Evolutionary conservation across 2,888 invertebrate species (phyloP), one percentile per base, ranked within the genome.

Genomic region (Lamellibrachia columna): DNA sequence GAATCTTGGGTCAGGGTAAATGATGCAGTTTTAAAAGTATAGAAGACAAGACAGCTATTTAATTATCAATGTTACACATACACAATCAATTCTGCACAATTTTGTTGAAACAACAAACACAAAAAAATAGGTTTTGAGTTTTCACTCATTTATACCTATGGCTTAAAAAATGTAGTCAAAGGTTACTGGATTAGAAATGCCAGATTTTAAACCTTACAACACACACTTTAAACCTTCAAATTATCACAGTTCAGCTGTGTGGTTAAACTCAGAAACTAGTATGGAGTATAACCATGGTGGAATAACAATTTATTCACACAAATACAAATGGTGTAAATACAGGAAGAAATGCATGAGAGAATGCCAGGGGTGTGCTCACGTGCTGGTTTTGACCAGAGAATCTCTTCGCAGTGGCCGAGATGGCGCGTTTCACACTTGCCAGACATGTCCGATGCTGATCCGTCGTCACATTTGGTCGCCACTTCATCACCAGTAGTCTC

Each of bases 321-420:
- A 40, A 40, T 40, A 58, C 58, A 58, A 40, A 40, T 40, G 40
- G 40, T 40, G 8, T 58, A 11, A 58, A 7, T 11, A 58, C 58
- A 58, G 2, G 58, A 11, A 2, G 15, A 8, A 58, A 11, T 15
- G 15, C 6, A n/a, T 22, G n/a, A 75, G 15, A 75, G n/a, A 11
- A 75, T n/a, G n/a, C 22, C 22, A 55, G 9, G 55, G n/a, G 75
- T 15, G 22, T 75, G 93, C 95, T 94, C 94, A 96, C 96, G 94
- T 96, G 96, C 93, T 96, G 96, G 90, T 95, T 94, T 92, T 95
- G 95, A 8, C 96, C 96, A 2, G 95, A 95, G 93, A 96, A 96
- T 55, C 96, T 93, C 92, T 94, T 95, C n/a, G 95, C 96, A 15
- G 95, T 94, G 9, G 94, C 93, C 15, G 96, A 95, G 92, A 96